Conservation (phyloP, 1,140 invertebrate genomes). For the Araneus ventricosus region DNA sequence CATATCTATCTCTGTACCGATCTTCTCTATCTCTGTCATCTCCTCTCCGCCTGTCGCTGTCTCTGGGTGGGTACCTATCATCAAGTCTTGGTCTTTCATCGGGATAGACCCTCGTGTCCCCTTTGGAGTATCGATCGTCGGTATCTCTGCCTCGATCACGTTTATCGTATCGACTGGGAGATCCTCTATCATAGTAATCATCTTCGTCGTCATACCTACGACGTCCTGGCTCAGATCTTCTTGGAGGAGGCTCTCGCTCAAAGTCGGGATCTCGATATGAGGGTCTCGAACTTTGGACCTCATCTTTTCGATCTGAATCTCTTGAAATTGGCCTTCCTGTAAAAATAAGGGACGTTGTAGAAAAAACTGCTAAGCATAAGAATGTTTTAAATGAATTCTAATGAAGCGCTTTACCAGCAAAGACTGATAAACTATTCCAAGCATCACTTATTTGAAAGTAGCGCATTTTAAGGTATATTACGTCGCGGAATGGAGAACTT, state of each 20-base stretch:
- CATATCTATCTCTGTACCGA: too few relatives aligned
- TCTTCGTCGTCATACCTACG: not conserved
- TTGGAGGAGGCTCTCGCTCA: not conserved
- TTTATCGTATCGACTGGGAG: not conserved
- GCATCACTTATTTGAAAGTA: not conserved
- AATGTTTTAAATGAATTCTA: not conserved
- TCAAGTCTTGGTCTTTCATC: not conserved
- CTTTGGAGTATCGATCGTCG: conserved; percentile 24
- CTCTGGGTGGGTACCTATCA: not conserved
- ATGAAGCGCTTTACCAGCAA: not conserved
- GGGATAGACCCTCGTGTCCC: not conserved
- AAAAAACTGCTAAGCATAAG: too few relatives aligned
- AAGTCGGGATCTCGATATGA: not conserved
- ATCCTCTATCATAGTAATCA: conserved; percentile 3
- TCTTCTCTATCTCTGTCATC: too few relatives aligned
- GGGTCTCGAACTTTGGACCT: not conserved
- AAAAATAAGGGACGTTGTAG: not conserved
- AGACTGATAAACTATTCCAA: not conserved
- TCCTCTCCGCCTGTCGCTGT: not conserved
- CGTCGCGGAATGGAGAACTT: too few relatives aligned
- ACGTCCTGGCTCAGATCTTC: not conserved
- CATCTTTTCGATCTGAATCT: not conserved
- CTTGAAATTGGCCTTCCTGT: not conserved
- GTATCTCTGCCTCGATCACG: not conserved
- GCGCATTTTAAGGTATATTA: too few relatives aligned